phyloP scores from a whole-genome alignment of 2,888 invertebrate species.

The Limenitis camilla region DNA sequence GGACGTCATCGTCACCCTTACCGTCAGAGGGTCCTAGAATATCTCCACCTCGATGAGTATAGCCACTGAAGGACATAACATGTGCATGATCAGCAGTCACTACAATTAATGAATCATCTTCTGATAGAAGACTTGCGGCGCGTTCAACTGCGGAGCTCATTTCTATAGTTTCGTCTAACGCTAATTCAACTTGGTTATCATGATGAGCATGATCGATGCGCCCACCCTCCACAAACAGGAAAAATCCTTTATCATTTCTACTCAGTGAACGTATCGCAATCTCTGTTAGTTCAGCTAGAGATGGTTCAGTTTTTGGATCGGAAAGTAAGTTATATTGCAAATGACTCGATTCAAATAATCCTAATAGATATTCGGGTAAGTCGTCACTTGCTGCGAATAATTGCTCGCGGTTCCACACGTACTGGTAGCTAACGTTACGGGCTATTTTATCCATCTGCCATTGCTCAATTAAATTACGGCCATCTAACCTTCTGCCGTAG shows the following conservation, averaged over 20 bases:
- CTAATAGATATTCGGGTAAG: slow-evolving; percentile 77
- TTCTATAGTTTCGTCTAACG: slow-evolving; percentile 81
- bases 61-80: slow-evolving; percentile 80
- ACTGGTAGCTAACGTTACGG: slow-evolving; percentile 51
- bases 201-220: slow-evolving; percentile 82
- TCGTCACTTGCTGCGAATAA: slow-evolving; percentile 52
- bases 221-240: slow-evolving; percentile 84
- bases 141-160: slow-evolving; percentile 74
- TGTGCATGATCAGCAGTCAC: slow-evolving; percentile 87
- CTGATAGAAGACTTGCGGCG: slow-evolving; percentile 54
- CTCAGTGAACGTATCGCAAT: slow-evolving; percentile 80
- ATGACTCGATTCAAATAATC: slow-evolving; percentile 77
- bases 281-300: slow-evolving; percentile 65
- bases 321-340: slow-evolving; percentile 79
- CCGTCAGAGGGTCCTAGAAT: slow-evolving; percentile 55
- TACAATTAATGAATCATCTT: slow-evolving; percentile 82
- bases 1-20: slow-evolving; percentile 61
- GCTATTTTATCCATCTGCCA: slow-evolving; percentile 74
- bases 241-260: slow-evolving; percentile 79
- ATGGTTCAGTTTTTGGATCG: slow-evolving; percentile 43
- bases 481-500: slow-evolving; percentile 69
- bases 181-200: slow-evolving; percentile 68
- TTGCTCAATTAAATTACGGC: slow-evolving; percentile 77
- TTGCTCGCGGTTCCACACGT: slow-evolving; percentile 75
- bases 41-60: slow-evolving; percentile 71